These are phyloP conservation scores for Anguilla pacifica DNA, from an alignment of 2,797 vertebrate species.

Conservation along the genomic window DNA sequence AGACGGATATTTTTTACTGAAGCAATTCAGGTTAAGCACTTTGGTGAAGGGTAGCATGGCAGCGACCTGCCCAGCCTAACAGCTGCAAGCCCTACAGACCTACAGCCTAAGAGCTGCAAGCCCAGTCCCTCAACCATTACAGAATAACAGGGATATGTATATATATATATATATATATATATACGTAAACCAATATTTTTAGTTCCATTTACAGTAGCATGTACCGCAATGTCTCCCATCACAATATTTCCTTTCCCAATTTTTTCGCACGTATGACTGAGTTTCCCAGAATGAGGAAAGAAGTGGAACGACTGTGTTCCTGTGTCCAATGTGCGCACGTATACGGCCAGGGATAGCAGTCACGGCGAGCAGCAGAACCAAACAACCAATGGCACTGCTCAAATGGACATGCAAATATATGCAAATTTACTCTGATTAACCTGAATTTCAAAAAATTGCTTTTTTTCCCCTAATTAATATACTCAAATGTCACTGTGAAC, in stretches of 20 bases:
- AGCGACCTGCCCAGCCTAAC: neutral
- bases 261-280: conserved; percentile 28
- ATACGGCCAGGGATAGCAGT: neutral
- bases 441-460: neutral
- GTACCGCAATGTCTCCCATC: conserved; percentile 34
- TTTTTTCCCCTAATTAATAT: neutral
- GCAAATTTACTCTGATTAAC: conserved; percentile 7
- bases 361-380: neutral
- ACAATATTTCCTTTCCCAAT: conserved; percentile 2
- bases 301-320: conserved; percentile 32
- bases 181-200: conserved; percentile 56
- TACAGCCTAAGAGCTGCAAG: no score
- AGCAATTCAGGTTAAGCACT: neutral
- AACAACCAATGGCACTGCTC: neutral
- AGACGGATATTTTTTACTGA: neutral
- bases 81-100: no score
- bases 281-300: conserved; percentile 40
- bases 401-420: neutral
- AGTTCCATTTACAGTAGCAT: conserved; percentile 46
- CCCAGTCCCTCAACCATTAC: no score
- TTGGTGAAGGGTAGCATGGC: neutral
- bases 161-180: conserved; percentile 62
- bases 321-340: neutral
- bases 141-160: conserved; percentile 20
- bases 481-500: neutral